These are phyloP conservation scores for Ochropacha duplaris DNA, from an alignment of 2,888 invertebrate genomes.

Conservation along the genomic window DNA sequence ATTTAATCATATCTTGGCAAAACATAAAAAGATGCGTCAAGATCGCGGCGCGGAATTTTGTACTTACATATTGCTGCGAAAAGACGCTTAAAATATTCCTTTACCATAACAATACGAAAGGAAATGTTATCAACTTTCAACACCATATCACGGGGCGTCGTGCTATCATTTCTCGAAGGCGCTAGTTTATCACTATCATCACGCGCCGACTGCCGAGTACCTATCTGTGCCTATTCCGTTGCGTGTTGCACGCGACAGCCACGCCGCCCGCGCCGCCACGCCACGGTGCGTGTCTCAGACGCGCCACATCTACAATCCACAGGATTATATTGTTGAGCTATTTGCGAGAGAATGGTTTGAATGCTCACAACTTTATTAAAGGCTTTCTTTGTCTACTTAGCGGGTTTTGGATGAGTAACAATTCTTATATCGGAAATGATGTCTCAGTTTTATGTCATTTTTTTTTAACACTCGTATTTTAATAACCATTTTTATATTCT, in stretches of 20 bases:
- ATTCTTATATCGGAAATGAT: too few species aligned
- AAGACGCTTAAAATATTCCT: background rate
- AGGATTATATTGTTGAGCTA: background rate
- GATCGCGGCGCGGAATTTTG: too few species aligned
- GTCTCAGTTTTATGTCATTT: too few species aligned
- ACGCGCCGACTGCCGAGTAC: slow-evolving; percentile 18
- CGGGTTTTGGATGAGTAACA: too few species aligned
- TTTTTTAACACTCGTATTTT: too few species aligned
- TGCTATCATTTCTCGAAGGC: slow-evolving; percentile 41
- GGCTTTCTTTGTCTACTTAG: too few species aligned
- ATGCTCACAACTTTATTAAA: too few species aligned
- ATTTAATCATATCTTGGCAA: too few species aligned
- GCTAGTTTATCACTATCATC: slow-evolving; percentile 46
- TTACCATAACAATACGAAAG: background rate
- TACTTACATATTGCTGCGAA: too few species aligned
- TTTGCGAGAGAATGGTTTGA: background rate
- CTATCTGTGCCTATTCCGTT: slow-evolving; percentile 16
- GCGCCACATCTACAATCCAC: background rate
- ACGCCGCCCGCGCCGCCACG: background rate
- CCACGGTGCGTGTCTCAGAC: background rate
- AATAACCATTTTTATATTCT: too few species aligned
- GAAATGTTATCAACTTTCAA: background rate
- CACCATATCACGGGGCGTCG: slow-evolving; percentile 27
- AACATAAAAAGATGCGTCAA: too few species aligned
- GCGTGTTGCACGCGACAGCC: slow-evolving; percentile 59